Percentiles rank a stretch among this genome's conserved stretches.
Conservation (phyloP, 2,797 vertebrate species). For the Malurus leucopterus region DNA sequence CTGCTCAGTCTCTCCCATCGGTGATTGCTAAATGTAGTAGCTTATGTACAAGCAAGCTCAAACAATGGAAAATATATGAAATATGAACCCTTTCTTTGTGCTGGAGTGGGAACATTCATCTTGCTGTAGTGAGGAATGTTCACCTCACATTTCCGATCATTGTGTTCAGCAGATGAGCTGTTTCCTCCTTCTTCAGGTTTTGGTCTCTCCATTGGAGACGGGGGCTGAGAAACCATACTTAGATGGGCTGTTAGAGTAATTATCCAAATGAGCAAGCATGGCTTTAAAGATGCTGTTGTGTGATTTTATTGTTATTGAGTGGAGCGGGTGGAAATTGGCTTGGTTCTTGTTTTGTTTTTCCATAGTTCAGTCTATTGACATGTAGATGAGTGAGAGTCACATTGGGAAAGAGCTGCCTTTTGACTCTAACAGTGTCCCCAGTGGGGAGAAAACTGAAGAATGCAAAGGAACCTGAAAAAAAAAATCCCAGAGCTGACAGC, state of each 20-base stretch:
- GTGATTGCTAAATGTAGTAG: not conserved
- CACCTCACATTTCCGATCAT: constrained; percentile 48
- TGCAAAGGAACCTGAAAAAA: not conserved
- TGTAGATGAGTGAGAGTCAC: not conserved
- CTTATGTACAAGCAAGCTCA: not conserved
- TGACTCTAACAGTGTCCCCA: not conserved
- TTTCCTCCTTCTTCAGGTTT: constrained; percentile 25
- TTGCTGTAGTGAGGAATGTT: constrained; percentile 27
- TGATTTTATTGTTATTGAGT: not conserved
- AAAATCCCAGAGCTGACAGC: not conserved
- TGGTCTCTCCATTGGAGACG: not conserved
- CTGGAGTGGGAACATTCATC: not conserved
- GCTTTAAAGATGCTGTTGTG: not conserved
- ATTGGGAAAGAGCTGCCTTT: not conserved
- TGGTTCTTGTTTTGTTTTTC: not conserved
- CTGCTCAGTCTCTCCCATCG: not conserved
- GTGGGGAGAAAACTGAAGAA: not conserved
- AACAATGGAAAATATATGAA: constrained; percentile 46
- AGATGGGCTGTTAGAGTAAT: constrained; percentile 36
- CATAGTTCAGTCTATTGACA: not conserved
- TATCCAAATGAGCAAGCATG: not conserved
- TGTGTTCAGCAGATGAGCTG: constrained; percentile 42
- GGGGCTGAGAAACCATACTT: not conserved
- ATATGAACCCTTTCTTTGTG: not conserved
- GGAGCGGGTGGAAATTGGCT: not conserved